A percentile compares a stretch with the other conserved stretches of the same genome.
Conservation (phyloP, 2,888 invertebrate species). For the Galerucella calmariensis region DNA sequence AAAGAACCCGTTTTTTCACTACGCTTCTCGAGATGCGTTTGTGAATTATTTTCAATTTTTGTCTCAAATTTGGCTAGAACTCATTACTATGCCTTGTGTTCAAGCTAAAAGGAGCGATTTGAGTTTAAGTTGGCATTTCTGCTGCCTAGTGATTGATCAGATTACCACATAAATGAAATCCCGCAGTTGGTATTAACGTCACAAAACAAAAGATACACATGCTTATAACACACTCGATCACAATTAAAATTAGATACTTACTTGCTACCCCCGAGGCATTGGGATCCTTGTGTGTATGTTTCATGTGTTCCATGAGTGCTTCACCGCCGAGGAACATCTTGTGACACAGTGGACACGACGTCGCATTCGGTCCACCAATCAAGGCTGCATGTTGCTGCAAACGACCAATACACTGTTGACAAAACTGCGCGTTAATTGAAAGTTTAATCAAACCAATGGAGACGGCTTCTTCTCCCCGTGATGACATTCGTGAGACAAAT, state of each 20-base stretch:
- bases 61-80: too few relatives aligned
- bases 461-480: constrained; percentile 36
- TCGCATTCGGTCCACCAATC: constrained; percentile 91
- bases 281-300: constrained; percentile 93
- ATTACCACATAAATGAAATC: neutral
- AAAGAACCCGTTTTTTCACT: too few relatives aligned
- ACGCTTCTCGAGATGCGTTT: too few relatives aligned
- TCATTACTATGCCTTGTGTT: too few relatives aligned
- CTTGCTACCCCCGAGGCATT: constrained; percentile 89
- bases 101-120: too few relatives aligned
- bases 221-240: constrained; percentile 26
- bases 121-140: too few relatives aligned
- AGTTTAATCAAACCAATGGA: constrained; percentile 59
- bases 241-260: constrained; percentile 70
- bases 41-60: too few relatives aligned
- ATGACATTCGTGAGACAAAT: constrained; percentile 33
- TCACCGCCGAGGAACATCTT: constrained; percentile 94
- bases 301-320: constrained; percentile 96
- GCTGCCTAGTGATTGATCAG: too few relatives aligned
- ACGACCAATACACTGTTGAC: constrained; percentile 93
- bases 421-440: constrained; percentile 60
- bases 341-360: constrained; percentile 93
- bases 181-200: constrained; percentile 25
- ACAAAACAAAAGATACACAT: constrained; percentile 29
- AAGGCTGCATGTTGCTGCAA: constrained; percentile 96